Conservation (phyloP, 1,140 invertebrate species). For the Zaprionus ghesquierei region DNA sequence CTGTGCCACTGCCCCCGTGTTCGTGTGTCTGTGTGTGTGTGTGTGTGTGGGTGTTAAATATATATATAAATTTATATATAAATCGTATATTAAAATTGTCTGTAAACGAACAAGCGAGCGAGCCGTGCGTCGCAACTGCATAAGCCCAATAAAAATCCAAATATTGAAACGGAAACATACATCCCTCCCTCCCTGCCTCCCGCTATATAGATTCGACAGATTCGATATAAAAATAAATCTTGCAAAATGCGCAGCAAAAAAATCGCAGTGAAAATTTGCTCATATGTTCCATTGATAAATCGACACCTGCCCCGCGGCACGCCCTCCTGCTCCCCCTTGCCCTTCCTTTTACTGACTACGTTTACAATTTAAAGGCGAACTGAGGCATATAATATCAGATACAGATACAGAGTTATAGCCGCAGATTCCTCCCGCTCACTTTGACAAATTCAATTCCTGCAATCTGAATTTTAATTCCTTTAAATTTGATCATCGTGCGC, state of each 20-base stretch:
- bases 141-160: slow-evolving; percentile 46
- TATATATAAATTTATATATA: background rate
- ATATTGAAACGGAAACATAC: slow-evolving; percentile 21
- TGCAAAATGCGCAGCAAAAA: slow-evolving; percentile 40
- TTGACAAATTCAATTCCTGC: too few species aligned
- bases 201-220: background rate
- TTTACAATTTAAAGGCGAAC: background rate
- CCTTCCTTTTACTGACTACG: too few species aligned
- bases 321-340: background rate
- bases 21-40: slow-evolving; percentile 5
- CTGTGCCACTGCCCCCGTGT: slow-evolving; percentile 25
- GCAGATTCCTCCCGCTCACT: too few species aligned
- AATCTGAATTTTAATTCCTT: background rate
- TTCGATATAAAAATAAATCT: slow-evolving; percentile 29
- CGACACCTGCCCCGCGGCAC: background rate
- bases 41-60: slow-evolving; percentile 29
- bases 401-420: too few species aligned
- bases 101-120: slow-evolving; percentile 39
- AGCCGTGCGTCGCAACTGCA: slow-evolving; percentile 29
- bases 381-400: background rate
- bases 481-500: background rate
- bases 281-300: background rate
- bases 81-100: slow-evolving; percentile 14
- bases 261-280: slow-evolving; percentile 18
- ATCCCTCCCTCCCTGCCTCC: too few species aligned